Evolutionary conservation across 1,140 invertebrate species (phyloP).

Genomic region (Sarcophaga bullata): DNA sequence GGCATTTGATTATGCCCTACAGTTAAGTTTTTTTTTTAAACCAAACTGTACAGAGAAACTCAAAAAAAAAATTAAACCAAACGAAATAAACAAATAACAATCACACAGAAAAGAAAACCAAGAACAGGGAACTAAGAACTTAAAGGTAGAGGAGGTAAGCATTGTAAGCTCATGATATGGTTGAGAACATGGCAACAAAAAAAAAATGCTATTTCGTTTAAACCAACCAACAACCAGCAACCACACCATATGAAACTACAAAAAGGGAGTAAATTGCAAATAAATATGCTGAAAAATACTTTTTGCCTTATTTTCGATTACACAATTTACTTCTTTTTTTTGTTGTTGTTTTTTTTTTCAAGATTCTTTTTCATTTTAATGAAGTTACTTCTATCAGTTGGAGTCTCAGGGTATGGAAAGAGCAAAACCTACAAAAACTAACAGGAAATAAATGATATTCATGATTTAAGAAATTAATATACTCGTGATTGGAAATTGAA

Average conservation of each 20-base stretch:
- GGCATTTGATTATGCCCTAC: slow-evolving; percentile 45
- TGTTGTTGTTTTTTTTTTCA: not conserved
- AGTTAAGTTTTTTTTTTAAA: slow-evolving; percentile 10
- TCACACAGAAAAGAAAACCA: not conserved
- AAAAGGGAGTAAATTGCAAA: slow-evolving; percentile 45
- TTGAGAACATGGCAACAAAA: slow-evolving; percentile 3
- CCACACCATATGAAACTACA: not conserved
- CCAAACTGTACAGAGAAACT: not conserved
- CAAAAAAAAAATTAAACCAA: not conserved
- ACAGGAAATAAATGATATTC: slow-evolving; percentile 26
- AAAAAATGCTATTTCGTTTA: not conserved
- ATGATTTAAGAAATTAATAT: slow-evolving; percentile 27
- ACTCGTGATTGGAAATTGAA: slow-evolving; percentile 26
- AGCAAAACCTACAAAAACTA: slow-evolving; percentile 10
- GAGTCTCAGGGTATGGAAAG: not conserved
- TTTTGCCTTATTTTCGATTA: slow-evolving; percentile 24
- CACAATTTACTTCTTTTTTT: slow-evolving; percentile 5
- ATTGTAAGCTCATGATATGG: not conserved
- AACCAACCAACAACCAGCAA: not conserved
- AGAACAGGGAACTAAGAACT: not conserved
- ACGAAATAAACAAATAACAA: slow-evolving; percentile 23
- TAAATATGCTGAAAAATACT: slow-evolving; percentile 17
- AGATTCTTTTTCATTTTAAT: slow-evolving; percentile 17
- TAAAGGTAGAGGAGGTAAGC: not conserved
- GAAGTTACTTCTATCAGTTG: slow-evolving; percentile 8